Conservation (phyloP, 1,140 invertebrate species). For the Ceratosolen solmsi region DNA sequence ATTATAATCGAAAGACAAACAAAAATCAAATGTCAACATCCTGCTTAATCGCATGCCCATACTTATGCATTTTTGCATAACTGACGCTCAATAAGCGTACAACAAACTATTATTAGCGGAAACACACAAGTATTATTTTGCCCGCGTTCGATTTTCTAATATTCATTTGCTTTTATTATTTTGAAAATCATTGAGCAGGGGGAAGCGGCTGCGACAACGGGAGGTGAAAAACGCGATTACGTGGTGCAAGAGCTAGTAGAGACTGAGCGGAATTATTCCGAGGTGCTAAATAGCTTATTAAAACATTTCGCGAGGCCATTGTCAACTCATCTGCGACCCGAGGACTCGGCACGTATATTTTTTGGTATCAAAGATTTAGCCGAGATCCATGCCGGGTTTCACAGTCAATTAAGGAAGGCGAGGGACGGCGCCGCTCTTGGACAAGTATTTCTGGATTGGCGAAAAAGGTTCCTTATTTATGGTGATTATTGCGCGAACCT, state of each 20-base stretch:
- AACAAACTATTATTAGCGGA: neutral
- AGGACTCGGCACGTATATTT: slow-evolving; percentile 88
- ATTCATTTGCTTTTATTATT: neutral
- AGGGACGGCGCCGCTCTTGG: slow-evolving; percentile 70
- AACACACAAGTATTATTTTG: neutral
- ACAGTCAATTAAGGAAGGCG: slow-evolving; percentile 84
- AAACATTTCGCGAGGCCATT: slow-evolving; percentile 87
- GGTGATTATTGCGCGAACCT: slow-evolving; percentile 97
- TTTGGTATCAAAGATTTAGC: slow-evolving; percentile 91
- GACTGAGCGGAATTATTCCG: slow-evolving; percentile 97
- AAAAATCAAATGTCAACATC: slow-evolving; percentile 6
- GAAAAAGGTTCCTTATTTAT: slow-evolving; percentile 93
- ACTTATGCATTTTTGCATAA: neutral
- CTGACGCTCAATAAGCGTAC: neutral
- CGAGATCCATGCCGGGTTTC: slow-evolving; percentile 89
- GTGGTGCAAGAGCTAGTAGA: slow-evolving; percentile 96
- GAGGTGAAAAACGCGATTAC: slow-evolving; percentile 93
- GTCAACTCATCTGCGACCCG: slow-evolving; percentile 80
- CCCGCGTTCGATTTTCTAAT: neutral
- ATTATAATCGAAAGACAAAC: too few relatives aligned
- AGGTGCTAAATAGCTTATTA: slow-evolving; percentile 91
- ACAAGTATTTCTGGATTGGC: slow-evolving; percentile 90
- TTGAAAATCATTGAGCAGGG: neutral
- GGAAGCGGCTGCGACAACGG: slow-evolving; percentile 36
- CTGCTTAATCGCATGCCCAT: neutral